A percentile compares a stretch with the other conserved stretches of the same genome.
Evolutionary conservation across 2,113 vertebrate genomes (phyloP).

Genomic region (Odocoileus virginianus): DNA sequence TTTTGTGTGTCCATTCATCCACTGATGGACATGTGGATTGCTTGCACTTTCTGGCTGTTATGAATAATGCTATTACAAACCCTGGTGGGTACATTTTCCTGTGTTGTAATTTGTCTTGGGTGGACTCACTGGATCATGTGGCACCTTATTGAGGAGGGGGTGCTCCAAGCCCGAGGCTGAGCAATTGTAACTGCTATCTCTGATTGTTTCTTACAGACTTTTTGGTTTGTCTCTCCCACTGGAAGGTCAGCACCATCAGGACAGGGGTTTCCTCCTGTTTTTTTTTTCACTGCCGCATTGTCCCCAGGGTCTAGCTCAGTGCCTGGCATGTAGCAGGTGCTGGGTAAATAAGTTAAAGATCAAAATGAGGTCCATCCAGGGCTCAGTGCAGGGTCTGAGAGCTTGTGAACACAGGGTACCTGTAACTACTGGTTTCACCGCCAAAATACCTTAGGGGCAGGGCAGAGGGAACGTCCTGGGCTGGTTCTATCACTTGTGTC

Average conservation of each 20-base stretch:
- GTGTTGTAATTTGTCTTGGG: background rate
- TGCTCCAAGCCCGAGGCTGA: background rate
- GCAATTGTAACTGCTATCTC: background rate
- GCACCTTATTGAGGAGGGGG: background rate
- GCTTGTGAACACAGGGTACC: background rate
- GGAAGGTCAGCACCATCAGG: background rate
- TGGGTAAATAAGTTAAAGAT: background rate
- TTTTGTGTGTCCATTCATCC: background rate
- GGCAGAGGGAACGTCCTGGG: background rate
- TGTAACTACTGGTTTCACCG: background rate
- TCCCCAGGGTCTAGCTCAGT: background rate
- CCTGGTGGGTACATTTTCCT: background rate
- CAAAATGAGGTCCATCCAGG: background rate
- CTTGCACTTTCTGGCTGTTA: background rate
- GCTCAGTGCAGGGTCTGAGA: background rate
- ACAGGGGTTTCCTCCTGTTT: background rate
- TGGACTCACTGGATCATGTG: background rate
- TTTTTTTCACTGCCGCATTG: too few relatives aligned
- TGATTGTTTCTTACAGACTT: background rate
- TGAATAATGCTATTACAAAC: background rate
- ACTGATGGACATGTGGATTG: background rate
- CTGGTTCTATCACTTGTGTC: background rate
- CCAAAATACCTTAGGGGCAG: background rate
- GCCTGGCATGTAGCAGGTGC: background rate
- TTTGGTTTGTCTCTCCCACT: background rate